These are phyloP conservation scores for Haemorhous mexicanus DNA, from an alignment of 2,113 vertebrate genomes.

Conservation along the genomic window DNA sequence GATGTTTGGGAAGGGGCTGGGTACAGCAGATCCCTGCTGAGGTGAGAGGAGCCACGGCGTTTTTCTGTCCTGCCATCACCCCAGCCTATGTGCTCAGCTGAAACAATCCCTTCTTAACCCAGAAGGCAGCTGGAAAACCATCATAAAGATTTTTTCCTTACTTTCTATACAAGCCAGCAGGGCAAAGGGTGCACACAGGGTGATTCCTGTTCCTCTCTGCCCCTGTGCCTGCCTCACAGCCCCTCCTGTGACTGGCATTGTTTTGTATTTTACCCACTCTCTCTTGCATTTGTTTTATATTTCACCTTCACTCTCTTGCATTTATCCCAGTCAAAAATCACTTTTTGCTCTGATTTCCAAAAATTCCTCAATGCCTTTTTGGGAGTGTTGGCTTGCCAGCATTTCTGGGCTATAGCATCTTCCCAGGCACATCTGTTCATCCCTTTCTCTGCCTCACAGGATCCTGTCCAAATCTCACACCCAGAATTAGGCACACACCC, in stretches of 20 bases:
- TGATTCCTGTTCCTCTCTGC: neutral
- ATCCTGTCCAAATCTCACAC: neutral
- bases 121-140: neutral
- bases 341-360: neutral
- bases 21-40: fast-evolving
- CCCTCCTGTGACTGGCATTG: fast-evolving
- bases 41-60: too few relatives aligned
- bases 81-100: neutral
- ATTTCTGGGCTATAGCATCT: neutral
- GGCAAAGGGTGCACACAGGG: neutral
- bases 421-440: neutral
- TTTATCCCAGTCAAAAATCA: neutral
- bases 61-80: neutral
- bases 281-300: neutral
- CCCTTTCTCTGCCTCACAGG: neutral
- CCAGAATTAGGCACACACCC: neutral
- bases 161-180: neutral
- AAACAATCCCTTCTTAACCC: neutral
- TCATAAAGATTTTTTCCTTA: neutral
- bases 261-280: neutral
- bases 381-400: neutral
- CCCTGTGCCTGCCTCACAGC: fast-evolving
- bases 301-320: neutral
- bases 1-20: neutral
- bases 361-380: neutral